Evolutionary conservation across 2,113 vertebrate genomes (phyloP), one percentile per base, ranked within the genome.

Genomic region (Bos javanicus): DNA sequence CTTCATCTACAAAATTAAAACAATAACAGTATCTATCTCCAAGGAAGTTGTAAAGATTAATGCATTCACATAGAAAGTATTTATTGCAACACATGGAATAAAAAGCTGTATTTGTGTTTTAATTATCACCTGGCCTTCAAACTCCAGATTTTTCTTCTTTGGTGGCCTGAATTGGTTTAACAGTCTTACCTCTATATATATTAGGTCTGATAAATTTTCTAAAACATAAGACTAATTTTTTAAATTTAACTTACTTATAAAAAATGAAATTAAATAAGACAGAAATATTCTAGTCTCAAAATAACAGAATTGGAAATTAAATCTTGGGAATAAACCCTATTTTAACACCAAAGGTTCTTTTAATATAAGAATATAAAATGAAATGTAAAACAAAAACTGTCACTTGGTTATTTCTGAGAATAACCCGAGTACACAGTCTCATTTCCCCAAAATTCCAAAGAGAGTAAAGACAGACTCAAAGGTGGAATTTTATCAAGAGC

Each of bases 331-430:
- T 74, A 97, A 91, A 86, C n/a, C 0, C 3, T 50, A 43, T 6
- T 48, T 67, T 59, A 43, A 89, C 28, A 67, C 43, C 80, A 89
- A 87, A 46, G 2, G 23, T 89, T 50, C 30, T 81, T 80, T 90
- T 30, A 90, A 43, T 56, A 54, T 2, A 91, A 80, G 57, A 90
- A 48, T 9, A 23, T 36, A 84, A 90, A 81, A 64, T 76, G 52
- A 85, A 90, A 96, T 95, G n/a, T 52, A 62, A 94, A 74, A 86
- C 33, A 67, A 95, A 86, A 87, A 96, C 30, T 93, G 48, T 81
- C 36, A 90, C 5, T 52, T 76, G 50, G 9, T 86, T 12, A 71
- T 5, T 88, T 71, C 71, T 88, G 8, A 94, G 36, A 95, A 60
- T 64, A 26, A 71, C 36, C 26, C 5, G 48, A 62, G 25, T 52